Base-by-base conservation (phyloP, 2,113 vertebrate species). In the Ranitomeya variabilis region DNA sequence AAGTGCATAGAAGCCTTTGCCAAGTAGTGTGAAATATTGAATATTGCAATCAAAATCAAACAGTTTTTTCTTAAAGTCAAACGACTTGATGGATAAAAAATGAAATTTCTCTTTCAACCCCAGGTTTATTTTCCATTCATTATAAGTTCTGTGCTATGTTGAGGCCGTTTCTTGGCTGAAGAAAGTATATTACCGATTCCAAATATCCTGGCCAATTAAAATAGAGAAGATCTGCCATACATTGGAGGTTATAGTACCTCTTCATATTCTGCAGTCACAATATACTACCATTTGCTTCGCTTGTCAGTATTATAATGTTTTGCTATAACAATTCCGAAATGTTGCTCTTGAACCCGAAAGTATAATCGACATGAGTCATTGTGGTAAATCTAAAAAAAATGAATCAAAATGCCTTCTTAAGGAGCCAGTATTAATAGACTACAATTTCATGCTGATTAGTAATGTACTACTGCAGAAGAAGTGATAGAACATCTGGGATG, bases 391-490 rank as follows among this genome's bases (percentile, higher is more conserved):
- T 54, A 79, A 23, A 0, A 79, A 79, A 23, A 57, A 55, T 23
- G 52, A 57, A 79, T 15, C 15, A 6, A 13, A 79, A 23, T 14
- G 15, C 66, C 66, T 67, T 69, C 62, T 84, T 84, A 14, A 57
- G 37, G 13, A 74, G 83, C 52, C 67, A 74, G 54, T 10, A n/a
- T 59, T 37, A 55, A 74, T 31, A 71, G 57, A 57, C 0, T 57
- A 15, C 11, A 84, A 71, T 31, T 54, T 54, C 37, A 13, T 18
- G 18, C 26, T 55, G 54, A 57, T 74, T 69, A 59, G 52, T 59
- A 73, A 55, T 26, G 55, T 83, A 57, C 54, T 85, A 45, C 51
- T 85, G 76, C 52, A 59, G 62, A 37, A 83, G 64, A 52, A 13
- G 2, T 51, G 64, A 11, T 85, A 37, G 26, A 57, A 23, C 66